Conservation (phyloP, 30 jellyfish, hydroid and myxozoan species). For the Hydra vulgaris region DNA sequence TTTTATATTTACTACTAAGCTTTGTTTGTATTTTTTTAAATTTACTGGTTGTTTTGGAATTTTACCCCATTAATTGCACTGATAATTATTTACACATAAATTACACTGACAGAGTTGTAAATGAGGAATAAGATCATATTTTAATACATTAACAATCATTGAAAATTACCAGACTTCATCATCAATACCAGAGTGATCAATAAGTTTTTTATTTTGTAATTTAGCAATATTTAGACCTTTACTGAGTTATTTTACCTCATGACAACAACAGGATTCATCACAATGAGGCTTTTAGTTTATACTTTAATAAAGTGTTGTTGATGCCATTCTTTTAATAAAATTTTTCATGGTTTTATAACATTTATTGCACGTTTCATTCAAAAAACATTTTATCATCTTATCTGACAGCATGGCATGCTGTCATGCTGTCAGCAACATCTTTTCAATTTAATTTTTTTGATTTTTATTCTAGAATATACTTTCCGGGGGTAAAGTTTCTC, state of each 20-base stretch:
- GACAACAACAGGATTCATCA: neutral
- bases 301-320: neutral
- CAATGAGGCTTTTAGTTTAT: neutral
- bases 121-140: neutral
- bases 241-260: neutral
- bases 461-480: no score
- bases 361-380: neutral
- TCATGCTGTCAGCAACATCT: no score
- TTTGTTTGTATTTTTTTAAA: neutral
- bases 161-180: neutral
- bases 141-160: neutral
- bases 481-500: no score
- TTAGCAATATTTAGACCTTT: neutral
- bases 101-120: neutral
- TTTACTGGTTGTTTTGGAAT: neutral
- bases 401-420: neutral
- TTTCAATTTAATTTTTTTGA: neutral
- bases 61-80: neutral
- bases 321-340: neutral
- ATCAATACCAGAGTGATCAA: neutral
- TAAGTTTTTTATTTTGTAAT: neutral
- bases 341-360: neutral
- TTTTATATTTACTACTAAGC: neutral
- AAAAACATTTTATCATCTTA: neutral
- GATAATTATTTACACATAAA: neutral